These are phyloP conservation scores for Vidua macroura DNA, from an alignment of 2,113 vertebrate genomes.

Conservation along the genomic window DNA sequence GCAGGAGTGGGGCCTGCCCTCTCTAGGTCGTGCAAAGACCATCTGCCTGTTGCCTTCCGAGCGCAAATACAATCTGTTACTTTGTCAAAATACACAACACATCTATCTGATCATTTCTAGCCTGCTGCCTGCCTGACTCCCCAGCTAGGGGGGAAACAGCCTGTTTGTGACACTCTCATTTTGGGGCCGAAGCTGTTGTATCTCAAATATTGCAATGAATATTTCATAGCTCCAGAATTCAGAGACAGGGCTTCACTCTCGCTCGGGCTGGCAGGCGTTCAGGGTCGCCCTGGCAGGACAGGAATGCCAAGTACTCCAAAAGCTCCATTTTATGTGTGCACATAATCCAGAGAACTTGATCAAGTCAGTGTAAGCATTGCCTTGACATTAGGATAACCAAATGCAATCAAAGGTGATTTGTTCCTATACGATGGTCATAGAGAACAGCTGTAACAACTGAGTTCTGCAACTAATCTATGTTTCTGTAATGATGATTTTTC, in stretches of 20 bases:
- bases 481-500: not conserved
- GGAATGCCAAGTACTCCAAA: not conserved
- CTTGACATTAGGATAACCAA: not conserved
- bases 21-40: not conserved
- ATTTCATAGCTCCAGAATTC: not conserved
- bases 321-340: not conserved
- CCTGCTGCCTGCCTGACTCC: conserved; percentile 7
- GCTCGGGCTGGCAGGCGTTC: not conserved
- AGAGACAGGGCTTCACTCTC: rapidly evolving
- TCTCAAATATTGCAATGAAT: not conserved
- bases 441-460: not conserved
- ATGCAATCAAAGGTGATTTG: not conserved
- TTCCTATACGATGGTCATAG: not conserved
- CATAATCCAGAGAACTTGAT: not conserved
- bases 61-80: conserved; percentile 49
- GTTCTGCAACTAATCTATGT: not conserved
- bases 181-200: not conserved
- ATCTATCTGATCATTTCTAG: not conserved
- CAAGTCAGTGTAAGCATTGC: not conserved
- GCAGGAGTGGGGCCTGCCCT: not conserved
- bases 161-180: not conserved
- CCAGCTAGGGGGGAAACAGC: not conserved
- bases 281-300: not conserved
- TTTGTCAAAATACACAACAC: conserved; percentile 49
- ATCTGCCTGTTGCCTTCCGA: not conserved